Conservation (phyloP, 2,888 invertebrate genomes). For the Lasioglossum leucozonium region DNA sequence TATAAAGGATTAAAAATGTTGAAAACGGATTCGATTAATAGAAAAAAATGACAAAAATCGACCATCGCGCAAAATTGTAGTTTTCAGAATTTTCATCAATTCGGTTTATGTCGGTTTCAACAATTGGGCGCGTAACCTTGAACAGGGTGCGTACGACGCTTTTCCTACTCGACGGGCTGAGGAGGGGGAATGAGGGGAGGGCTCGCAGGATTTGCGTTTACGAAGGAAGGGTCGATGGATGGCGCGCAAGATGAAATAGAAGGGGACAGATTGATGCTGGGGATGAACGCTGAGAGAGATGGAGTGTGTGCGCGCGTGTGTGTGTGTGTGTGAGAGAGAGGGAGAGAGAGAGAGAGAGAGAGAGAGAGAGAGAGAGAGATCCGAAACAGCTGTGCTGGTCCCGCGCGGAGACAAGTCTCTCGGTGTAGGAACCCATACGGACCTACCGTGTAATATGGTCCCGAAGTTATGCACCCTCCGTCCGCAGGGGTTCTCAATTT, state of each 20-base stretch:
- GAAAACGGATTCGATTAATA: too few relatives aligned
- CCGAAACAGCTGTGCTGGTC: slow-evolving; percentile 77
- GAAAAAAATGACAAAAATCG: too few relatives aligned
- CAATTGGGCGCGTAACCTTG: background rate
- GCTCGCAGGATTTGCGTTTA: slow-evolving; percentile 49
- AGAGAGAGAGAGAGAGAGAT: slow-evolving; percentile 71
- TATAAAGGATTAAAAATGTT: too few relatives aligned
- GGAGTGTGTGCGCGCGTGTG: too few relatives aligned
- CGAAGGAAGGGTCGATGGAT: slow-evolving; percentile 67
- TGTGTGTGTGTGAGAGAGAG: too few relatives aligned
- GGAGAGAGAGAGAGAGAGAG: slow-evolving; percentile 11
- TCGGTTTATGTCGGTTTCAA: background rate
- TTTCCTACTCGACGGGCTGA: slow-evolving; percentile 37
- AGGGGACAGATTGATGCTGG: slow-evolving; percentile 70
- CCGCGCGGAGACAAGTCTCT: slow-evolving; percentile 72
- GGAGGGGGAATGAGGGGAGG: slow-evolving; percentile 17
- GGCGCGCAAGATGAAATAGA: slow-evolving; percentile 65
- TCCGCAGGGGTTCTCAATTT: slow-evolving; percentile 74
- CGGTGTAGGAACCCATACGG: slow-evolving; percentile 63
- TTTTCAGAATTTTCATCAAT: too few relatives aligned
- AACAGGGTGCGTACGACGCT: slow-evolving; percentile 24
- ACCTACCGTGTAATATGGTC: slow-evolving; percentile 62
- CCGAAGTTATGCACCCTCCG: slow-evolving; percentile 75
- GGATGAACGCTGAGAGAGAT: slow-evolving; percentile 62
- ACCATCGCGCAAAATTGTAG: too few relatives aligned